phyloP scores from a whole-genome alignment of 2,113 vertebrate genomes.

The Sorex araneus region DNA sequence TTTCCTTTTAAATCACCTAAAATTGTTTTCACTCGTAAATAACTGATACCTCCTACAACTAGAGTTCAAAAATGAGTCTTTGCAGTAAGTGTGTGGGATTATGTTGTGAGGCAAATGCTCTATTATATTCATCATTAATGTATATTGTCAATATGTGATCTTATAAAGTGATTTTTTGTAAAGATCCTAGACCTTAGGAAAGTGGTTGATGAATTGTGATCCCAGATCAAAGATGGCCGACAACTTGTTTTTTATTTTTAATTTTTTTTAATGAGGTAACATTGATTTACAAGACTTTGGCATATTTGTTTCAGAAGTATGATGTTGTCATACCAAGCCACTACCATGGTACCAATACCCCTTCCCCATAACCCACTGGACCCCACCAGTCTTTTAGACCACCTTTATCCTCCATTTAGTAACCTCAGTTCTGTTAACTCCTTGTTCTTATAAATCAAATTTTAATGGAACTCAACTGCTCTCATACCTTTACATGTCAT shows the following conservation, averaged over 20 bases:
- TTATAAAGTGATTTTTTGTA: conserved; percentile 13
- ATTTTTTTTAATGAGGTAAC: too few relatives aligned
- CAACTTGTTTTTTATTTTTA: too few relatives aligned
- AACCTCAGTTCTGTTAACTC: too few relatives aligned
- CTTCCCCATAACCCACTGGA: too few relatives aligned
- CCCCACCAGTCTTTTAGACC: too few relatives aligned
- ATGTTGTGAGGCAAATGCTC: background rate
- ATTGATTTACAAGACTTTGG: too few relatives aligned
- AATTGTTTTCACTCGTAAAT: conserved; percentile 68
- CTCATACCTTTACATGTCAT: background rate
- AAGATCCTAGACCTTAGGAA: background rate
- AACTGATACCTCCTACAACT: conserved; percentile 61
- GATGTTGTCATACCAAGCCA: too few relatives aligned
- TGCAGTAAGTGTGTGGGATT: conserved; percentile 29
- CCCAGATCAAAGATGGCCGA: background rate
- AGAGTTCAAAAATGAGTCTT: background rate
- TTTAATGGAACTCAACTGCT: background rate
- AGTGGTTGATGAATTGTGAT: background rate
- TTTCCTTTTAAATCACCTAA: conserved; percentile 65
- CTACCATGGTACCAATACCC: too few relatives aligned
- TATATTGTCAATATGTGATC: background rate
- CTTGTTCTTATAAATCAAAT: conserved; percentile 49
- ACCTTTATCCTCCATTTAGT: too few relatives aligned
- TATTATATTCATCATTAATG: background rate
- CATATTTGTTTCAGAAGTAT: too few relatives aligned